A percentile compares a stretch with the other conserved stretches of the same genome.
phyloP scores from a whole-genome alignment of 30 jellyfish, hydroid and myxozoan genomes.

The Mastigias papua region DNA sequence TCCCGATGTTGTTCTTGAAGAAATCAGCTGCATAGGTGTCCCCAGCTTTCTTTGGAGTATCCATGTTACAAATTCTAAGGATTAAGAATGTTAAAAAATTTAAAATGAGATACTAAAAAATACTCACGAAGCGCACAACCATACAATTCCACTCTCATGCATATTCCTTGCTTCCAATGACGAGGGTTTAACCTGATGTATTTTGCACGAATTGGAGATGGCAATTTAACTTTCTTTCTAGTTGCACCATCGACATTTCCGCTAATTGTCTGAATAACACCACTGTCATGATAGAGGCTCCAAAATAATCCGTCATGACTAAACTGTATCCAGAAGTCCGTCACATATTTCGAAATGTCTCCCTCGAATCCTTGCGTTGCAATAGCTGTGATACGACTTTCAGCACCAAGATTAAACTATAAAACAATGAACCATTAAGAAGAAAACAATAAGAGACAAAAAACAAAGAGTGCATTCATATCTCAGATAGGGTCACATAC shows the following conservation, averaged over 20 bases:
- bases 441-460: too few species aligned
- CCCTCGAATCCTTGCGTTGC: slow-evolving; percentile 97
- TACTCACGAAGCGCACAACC: slow-evolving; percentile 93
- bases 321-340: slow-evolving; percentile 82
- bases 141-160: slow-evolving; percentile 91
- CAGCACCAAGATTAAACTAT: slow-evolving; percentile 74
- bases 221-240: slow-evolving; percentile 28
- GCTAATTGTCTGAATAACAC: slow-evolving; percentile 52
- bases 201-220: slow-evolving; percentile 83
- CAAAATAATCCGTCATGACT: slow-evolving; percentile 89
- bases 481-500: too few species aligned
- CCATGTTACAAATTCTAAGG: background rate
- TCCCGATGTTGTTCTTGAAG: too few species aligned
- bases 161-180: slow-evolving; percentile 86
- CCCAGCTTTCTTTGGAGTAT: background rate
- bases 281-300: slow-evolving; percentile 70
- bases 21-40: background rate
- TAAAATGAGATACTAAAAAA: too few species aligned
- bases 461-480: too few species aligned
- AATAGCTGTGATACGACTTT: slow-evolving; percentile 82
- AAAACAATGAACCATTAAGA: background rate
- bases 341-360: slow-evolving; percentile 80
- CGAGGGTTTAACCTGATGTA: slow-evolving; percentile 90
- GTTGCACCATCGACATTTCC: slow-evolving; percentile 84
- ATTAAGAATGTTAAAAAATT: background rate